Base-by-base conservation (phyloP, 2,888 invertebrate species). In the Perizoma affinitatum region DNA sequence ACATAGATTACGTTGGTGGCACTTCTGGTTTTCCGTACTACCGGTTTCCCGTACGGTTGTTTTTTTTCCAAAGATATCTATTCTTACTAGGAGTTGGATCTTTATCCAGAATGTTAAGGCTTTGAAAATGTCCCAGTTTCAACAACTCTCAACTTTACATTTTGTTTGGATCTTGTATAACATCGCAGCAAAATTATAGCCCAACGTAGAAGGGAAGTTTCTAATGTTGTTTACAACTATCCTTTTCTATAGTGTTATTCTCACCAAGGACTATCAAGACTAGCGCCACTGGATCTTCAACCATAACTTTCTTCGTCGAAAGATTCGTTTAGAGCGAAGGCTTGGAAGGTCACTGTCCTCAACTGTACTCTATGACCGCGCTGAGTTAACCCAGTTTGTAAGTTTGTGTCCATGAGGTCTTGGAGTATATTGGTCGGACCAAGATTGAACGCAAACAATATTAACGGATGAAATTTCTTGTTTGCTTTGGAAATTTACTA, bases 301-400 rank as follows among this genome's bases (percentile, higher is more conserved):
- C 48, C 33, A 10, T 54, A 49, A 49, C 6, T 49, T 9, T 6
- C 10, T 1, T 47, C 3, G 4, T 1, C 8, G 43, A 45, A 54
- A 11, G 22, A 43, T 35, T 35, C 34, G 11, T 59, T 54, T 54
- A 4, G 44, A 54, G 49, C 45, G 41, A 9, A 6, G 2, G n/a
- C 38, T 7, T 49, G 40, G 11, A n/a, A 5, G n/a, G 45, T n/a
- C 45, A 40, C 8, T 44, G 53, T 59, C 59, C 48, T 59, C 49
- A 35, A 58, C 42, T 52, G 36, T 40, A 58, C 47, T 53, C 54
- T 54, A 54, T 59, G 59, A 44, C 44, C 53, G 47, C 11, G 53
- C 48, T 54, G 38, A 62, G 54, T 58, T 58, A 57, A 62, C 61
- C 57, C 43, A 62, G 57, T 62, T 62, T 53, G 58, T 42, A 22